phyloP scores from a whole-genome alignment of 2,888 invertebrate genomes.

The Sphecodes monilicornis region DNA sequence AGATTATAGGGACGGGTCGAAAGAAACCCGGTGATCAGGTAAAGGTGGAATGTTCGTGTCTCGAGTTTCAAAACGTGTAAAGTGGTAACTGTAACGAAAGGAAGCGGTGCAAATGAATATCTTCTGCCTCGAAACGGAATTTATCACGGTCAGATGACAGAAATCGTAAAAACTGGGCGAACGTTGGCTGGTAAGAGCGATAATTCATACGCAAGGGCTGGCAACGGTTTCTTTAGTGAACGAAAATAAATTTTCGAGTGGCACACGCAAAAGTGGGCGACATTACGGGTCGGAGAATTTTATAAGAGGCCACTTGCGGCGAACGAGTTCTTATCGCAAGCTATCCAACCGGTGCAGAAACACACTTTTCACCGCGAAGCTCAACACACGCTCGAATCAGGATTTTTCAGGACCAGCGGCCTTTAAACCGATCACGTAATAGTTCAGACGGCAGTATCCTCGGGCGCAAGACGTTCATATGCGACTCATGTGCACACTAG shows the following conservation, averaged over 20 bases:
- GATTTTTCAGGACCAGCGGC: slow-evolving; percentile 63
- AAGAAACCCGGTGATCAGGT: neutral
- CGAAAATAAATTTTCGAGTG: slow-evolving; percentile 22
- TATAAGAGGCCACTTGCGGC: slow-evolving; percentile 48
- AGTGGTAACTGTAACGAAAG: neutral
- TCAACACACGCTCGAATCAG: slow-evolving; percentile 10
- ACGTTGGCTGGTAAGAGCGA: neutral
- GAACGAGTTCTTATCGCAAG: slow-evolving; percentile 49
- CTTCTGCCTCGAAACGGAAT: neutral
- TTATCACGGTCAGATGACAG: slow-evolving; percentile 3
- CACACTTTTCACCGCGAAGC: slow-evolving; percentile 25
- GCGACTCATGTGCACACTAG: neutral
- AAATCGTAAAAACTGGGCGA: neutral
- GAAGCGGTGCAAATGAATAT: neutral
- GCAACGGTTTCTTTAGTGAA: slow-evolving; percentile 19
- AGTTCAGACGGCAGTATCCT: slow-evolving; percentile 57
- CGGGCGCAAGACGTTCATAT: slow-evolving; percentile 34
- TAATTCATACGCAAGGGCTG: slow-evolving; percentile 3
- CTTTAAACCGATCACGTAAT: slow-evolving; percentile 63
- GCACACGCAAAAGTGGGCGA: slow-evolving; percentile 8
- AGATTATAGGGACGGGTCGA: neutral
- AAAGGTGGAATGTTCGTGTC: neutral
- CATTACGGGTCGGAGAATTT: slow-evolving; percentile 34
- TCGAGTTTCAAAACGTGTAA: neutral
- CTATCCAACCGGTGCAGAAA: slow-evolving; percentile 35